Evolutionary conservation across 2,888 invertebrate species (phyloP), one percentile per base, ranked within the genome.

Genomic region (Liodrosophila aerea): DNA sequence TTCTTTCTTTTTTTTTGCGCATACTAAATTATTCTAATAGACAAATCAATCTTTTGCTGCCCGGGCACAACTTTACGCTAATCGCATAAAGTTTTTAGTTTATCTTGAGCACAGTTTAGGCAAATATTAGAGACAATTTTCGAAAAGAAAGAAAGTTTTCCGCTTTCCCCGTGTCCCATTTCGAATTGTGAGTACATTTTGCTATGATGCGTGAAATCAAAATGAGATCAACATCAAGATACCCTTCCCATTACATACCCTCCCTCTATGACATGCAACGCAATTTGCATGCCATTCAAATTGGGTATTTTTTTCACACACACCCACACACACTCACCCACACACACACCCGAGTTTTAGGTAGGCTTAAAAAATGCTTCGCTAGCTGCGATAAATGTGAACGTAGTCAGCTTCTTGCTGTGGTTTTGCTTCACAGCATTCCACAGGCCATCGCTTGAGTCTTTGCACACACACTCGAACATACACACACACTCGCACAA

Each of bases 301-400:
- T 49, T 29, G 7, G 33, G 13, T 27, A 30, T 34, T 12, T 33
- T 13, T 31, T 34, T 30, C 41, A 9, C 1, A 31, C 50, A 44
- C 15, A 46, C 37, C 64, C 58, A n/a, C n/a, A n/a, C n/a, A n/a
- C n/a, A n/a, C n/a, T n/a, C n/a, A n/a, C n/a, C n/a, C n/a, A n/a
- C 41, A 9, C 1, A 31, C 50, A 44, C 15, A 46, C 37, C 64
- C 58, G 51, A 53, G 51, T 67, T 77, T 67, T 63, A 51, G 73
- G 68, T 75, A 63, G 80, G 80, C 73, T 72, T 80, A 66, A 83
- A 85, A 77, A 78, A 78, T 75, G 76, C 76, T 62, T 68, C 54
- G 64, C 50, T 78, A 36, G 68, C 69, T 78, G 76, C 78, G 80
- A 78, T 78, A 85, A 78, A 85, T 85, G 78, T 85, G 75, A 63